Percentiles rank a stretch among this genome's conserved stretches.
phyloP scores from a whole-genome alignment of 2,113 vertebrate species.

The Vimba vimba region DNA sequence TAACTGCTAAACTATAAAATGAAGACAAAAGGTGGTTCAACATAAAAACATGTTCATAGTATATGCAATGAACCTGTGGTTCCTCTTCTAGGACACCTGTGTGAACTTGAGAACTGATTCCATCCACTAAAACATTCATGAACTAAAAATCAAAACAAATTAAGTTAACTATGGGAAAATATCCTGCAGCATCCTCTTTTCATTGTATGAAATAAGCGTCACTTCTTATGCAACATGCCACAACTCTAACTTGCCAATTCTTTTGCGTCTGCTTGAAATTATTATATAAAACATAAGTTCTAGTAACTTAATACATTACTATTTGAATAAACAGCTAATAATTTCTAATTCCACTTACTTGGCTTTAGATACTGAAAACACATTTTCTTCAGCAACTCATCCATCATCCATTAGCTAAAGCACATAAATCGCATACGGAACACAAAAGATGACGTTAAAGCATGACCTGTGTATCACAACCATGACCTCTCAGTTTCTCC shows the following conservation, averaged over 20 bases:
- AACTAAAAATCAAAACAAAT: neutral
- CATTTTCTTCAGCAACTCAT: neutral
- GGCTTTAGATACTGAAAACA: neutral
- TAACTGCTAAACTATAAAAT: neutral
- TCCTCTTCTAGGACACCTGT: neutral
- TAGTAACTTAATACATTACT: neutral
- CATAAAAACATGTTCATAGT: neutral
- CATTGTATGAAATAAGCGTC: too few species aligned
- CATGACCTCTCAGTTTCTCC: neutral
- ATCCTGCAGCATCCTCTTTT: neutral
- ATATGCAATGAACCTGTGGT: neutral
- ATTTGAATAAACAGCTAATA: neutral
- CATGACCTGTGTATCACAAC: neutral
- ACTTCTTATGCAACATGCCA: neutral
- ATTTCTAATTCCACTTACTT: neutral
- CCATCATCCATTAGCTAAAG: neutral
- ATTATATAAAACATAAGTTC: neutral
- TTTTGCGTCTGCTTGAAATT: neutral
- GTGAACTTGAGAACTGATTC: neutral
- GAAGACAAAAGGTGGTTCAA: neutral
- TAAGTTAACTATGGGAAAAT: neutral
- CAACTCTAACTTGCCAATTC: neutral
- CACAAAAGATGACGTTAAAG: neutral
- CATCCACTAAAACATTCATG: neutral
- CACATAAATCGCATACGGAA: neutral